These are phyloP conservation scores for Sterna hirundo DNA, from an alignment of 2,113 vertebrate species.

Conservation along the genomic window DNA sequence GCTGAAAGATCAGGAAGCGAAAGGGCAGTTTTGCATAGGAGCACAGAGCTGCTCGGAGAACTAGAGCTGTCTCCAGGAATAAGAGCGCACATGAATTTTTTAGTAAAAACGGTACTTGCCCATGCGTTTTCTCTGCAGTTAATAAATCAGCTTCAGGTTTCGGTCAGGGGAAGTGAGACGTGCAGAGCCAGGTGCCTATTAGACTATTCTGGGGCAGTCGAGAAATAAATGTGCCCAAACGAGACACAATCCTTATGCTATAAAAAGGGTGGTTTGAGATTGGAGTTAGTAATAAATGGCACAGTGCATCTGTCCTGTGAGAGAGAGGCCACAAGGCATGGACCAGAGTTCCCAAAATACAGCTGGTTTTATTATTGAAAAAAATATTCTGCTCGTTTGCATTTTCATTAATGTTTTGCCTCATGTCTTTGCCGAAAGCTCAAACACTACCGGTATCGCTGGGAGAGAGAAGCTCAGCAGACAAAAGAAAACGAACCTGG, in stretches of 20 bases:
- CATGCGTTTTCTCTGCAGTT: not conserved
- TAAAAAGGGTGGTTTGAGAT: not conserved
- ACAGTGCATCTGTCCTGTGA: not conserved
- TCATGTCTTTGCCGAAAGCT: not conserved
- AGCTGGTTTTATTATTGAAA: not conserved
- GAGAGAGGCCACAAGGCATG: not conserved
- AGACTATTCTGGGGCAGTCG: not conserved
- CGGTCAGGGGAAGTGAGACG: not conserved
- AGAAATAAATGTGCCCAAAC: not conserved
- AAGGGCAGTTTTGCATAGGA: slow-evolving; percentile 9
- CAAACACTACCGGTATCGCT: fast-evolving
- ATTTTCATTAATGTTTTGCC: not conserved
- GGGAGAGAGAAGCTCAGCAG: not conserved
- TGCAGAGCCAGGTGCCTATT: not conserved
- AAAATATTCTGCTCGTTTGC: not conserved
- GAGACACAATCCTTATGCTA: not conserved
- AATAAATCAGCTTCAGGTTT: not conserved
- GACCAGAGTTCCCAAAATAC: not conserved
- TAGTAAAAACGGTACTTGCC: not conserved
- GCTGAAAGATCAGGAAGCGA: not conserved
- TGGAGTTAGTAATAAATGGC: not conserved
- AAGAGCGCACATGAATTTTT: not conserved
- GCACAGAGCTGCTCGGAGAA: not conserved
- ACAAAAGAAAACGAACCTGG: not conserved
- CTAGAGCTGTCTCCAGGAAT: slow-evolving; percentile 26